Percentiles rank a stretch among this genome's conserved stretches.
Conservation (phyloP, 2,797 vertebrate genomes). For the Botia almorhae region DNA sequence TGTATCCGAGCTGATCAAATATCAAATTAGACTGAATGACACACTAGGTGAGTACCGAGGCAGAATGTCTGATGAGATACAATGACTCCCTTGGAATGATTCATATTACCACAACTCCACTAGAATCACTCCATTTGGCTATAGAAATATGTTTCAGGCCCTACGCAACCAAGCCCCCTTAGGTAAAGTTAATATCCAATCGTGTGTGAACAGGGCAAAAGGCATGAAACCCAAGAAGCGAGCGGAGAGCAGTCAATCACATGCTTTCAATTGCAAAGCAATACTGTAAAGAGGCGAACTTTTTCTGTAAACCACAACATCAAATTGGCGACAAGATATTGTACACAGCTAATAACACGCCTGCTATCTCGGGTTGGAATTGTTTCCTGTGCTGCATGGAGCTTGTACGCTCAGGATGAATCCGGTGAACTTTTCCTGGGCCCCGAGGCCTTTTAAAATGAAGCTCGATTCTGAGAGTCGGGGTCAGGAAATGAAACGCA, state of each 20-base stretch:
- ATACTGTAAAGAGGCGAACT: conserved; percentile 57
- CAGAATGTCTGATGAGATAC: conserved; percentile 36
- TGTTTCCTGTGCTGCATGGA: conserved; percentile 51
- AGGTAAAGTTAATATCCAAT: conserved; percentile 3
- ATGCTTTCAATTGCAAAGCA: conserved; percentile 51
- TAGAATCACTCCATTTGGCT: conserved; percentile 33
- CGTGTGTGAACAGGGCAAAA: conserved; percentile 24
- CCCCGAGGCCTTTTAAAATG: conserved; percentile 62
- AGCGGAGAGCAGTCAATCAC: conserved; percentile 67
- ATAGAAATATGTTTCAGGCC: neutral
- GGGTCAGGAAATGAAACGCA: conserved; percentile 80
- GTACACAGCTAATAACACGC: conserved; percentile 22
- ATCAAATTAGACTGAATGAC: conserved; percentile 34
- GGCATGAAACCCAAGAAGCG: conserved; percentile 57
- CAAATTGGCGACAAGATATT: conserved; percentile 46
- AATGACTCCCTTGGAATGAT: neutral
- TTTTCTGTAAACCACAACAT: conserved; percentile 53
- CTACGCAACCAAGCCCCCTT: neutral
- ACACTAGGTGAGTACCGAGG: conserved; percentile 28
- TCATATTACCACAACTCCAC: conserved; percentile 27
- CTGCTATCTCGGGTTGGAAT: conserved; percentile 43
- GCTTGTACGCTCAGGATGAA: conserved; percentile 49
- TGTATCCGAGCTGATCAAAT: conserved; percentile 22
- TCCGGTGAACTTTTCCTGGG: conserved; percentile 52
- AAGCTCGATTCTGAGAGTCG: conserved; percentile 67